These are phyloP conservation scores for Chaetodon trifascialis DNA, from an alignment of 2,113 vertebrate species.

Conservation along the genomic window DNA sequence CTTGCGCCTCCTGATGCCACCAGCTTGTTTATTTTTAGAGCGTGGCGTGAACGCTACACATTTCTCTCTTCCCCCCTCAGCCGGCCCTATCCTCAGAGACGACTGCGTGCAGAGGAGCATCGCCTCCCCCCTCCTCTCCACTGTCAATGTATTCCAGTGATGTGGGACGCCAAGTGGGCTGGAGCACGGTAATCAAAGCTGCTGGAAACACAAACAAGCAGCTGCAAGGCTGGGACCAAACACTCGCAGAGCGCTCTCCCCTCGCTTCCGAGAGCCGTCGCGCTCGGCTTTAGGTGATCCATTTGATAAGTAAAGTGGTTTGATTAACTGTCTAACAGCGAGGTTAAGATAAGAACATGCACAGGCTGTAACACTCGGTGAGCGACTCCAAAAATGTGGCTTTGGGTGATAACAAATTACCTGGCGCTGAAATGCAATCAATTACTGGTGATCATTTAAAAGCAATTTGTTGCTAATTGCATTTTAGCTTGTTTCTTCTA, in stretches of 20 bases:
- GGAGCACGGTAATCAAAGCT: conserved; percentile 82
- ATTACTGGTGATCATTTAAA: conserved; percentile 21
- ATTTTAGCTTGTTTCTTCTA: neutral
- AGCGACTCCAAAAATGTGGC: conserved; percentile 35
- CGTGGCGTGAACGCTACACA: neutral
- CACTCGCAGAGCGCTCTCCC: conserved; percentile 5
- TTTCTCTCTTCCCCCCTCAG: conserved; percentile 39
- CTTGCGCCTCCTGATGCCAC: conserved; percentile 24
- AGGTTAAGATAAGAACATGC: conserved; percentile 60
- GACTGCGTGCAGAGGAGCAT: conserved; percentile 76
- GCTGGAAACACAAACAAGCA: conserved; percentile 61
- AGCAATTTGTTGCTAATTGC: conserved; percentile 14
- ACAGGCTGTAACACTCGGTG: conserved; percentile 4
- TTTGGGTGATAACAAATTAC: conserved; percentile 44
- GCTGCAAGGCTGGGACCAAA: conserved; percentile 43
- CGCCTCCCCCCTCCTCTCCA: conserved; percentile 78
- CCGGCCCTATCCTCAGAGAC: conserved; percentile 83
- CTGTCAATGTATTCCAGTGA: conserved; percentile 86
- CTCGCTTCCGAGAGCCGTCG: conserved; percentile 11
- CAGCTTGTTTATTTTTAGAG: conserved; percentile 53
- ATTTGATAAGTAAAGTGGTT: conserved; percentile 47
- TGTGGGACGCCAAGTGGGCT: conserved; percentile 85
- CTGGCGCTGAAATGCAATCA: conserved; percentile 35
- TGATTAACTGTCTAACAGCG: conserved; percentile 60
- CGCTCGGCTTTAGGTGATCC: conserved; percentile 22